Evolutionary conservation across 2,113 vertebrate species (phyloP).

Genomic region (Archilochus colubris): DNA sequence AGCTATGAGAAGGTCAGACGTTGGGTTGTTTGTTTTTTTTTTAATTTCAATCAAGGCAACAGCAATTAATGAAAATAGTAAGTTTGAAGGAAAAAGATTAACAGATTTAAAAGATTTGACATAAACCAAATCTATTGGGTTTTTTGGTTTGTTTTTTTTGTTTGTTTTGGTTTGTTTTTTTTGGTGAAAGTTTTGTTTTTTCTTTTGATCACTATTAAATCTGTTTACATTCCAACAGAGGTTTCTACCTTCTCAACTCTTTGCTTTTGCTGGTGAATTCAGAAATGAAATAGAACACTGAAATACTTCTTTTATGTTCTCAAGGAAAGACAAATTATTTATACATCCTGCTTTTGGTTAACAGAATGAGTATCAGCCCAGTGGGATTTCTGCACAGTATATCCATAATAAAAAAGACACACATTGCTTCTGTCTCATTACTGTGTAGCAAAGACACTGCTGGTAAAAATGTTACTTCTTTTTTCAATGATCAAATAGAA

Average conservation of each 20-base stretch:
- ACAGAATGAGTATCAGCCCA: not conserved
- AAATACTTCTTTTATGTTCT: not conserved
- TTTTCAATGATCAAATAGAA: not conserved
- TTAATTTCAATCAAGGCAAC: not conserved
- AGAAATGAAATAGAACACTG: not conserved
- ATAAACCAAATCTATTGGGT: not conserved
- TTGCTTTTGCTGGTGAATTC: not conserved
- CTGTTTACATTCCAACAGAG: not conserved
- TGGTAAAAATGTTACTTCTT: not conserved
- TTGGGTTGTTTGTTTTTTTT: not conserved
- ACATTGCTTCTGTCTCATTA: not conserved
- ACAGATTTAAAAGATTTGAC: not conserved
- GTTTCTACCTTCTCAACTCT: not conserved
- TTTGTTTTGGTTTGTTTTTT: not conserved
- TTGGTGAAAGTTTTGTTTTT: not conserved
- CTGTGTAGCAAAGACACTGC: not conserved
- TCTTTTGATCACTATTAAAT: not conserved
- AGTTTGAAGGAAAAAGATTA: not conserved
- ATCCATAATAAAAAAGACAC: not conserved
- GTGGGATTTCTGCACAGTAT: not conserved
- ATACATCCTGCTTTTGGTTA: not conserved
- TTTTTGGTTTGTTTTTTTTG: not conserved
- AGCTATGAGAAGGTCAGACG: not conserved
- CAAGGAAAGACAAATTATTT: not conserved
- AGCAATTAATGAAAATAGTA: not conserved